A percentile compares a stretch with the other conserved stretches of the same genome.
These are phyloP conservation scores for Lasioglossum calceatum DNA, from an alignment of 2,888 invertebrate genomes.

Conservation along the genomic window DNA sequence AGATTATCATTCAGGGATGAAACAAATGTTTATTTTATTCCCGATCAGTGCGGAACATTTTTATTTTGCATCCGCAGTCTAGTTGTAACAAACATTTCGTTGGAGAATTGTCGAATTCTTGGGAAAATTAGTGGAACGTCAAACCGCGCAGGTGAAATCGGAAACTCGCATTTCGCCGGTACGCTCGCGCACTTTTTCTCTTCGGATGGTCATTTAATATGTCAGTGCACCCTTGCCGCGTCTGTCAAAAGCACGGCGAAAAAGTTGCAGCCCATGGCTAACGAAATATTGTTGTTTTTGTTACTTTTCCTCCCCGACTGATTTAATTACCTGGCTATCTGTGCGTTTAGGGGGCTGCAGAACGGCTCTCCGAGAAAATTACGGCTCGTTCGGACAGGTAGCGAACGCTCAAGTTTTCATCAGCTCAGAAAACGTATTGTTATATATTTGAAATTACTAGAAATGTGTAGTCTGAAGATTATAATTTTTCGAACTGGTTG, in stretches of 20 bases:
- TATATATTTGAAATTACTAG: neutral
- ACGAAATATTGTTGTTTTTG: constrained; percentile 22
- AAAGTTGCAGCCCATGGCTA: constrained; percentile 8
- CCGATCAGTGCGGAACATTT: too few relatives aligned
- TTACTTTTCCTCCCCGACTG: neutral
- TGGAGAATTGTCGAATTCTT: neutral
- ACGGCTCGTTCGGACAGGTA: neutral
- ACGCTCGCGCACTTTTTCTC: neutral
- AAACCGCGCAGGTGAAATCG: neutral
- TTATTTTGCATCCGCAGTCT: too few relatives aligned
- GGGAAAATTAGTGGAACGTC: neutral
- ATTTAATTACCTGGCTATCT: constrained; percentile 21
- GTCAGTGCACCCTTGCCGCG: constrained; percentile 22
- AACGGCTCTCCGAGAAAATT: neutral
- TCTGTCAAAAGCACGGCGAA: constrained; percentile 28
- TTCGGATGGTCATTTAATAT: constrained; percentile 10
- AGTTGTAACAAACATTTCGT: neutral
- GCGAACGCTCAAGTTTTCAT: neutral
- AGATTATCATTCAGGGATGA: too few relatives aligned
- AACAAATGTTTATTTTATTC: too few relatives aligned
- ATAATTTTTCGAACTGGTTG: neutral
- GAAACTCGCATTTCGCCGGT: neutral
- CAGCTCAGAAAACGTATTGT: neutral
- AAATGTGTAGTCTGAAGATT: too few relatives aligned
- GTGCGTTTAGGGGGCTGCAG: neutral